Percentiles rank a stretch among this genome's conserved stretches.
phyloP scores from a whole-genome alignment of 2,888 invertebrate species.

The Cheilosia vulpina region DNA sequence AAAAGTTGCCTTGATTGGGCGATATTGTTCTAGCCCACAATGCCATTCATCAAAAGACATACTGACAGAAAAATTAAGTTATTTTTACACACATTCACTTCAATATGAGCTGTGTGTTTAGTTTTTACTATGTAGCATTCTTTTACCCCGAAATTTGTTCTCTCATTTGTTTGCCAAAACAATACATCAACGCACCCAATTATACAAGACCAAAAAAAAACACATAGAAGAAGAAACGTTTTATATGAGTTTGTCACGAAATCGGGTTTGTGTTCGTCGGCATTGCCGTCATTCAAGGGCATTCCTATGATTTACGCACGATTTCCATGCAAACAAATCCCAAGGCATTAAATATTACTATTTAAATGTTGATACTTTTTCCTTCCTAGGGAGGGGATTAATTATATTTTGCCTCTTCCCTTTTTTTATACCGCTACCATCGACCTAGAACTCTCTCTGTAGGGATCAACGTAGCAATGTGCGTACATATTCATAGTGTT shows the following conservation, averaged over 20 bases:
- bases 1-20: not conserved
- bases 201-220: too few relatives aligned
- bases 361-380: not conserved
- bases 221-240: not conserved
- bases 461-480: not conserved
- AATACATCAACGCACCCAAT: slow-evolving; percentile 1
- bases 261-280: not conserved
- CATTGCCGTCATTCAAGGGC: slow-evolving; percentile 30
- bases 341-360: slow-evolving; percentile 15
- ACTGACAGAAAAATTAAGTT: not conserved
- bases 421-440: not conserved
- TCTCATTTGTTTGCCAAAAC: slow-evolving; percentile 10
- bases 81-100: not conserved
- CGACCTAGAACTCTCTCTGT: not conserved
- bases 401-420: not conserved
- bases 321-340: slow-evolving; percentile 15
- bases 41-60: not conserved
- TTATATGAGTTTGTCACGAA: slow-evolving; percentile 27
- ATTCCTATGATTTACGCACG: slow-evolving; percentile 9
- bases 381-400: not conserved
- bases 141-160: not conserved
- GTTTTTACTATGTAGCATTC: not conserved
- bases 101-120: not conserved
- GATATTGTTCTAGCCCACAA: not conserved
- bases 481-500: not conserved